Evolutionary conservation across 2,797 vertebrate species (phyloP).

Genomic region (Pristis pectinata): DNA sequence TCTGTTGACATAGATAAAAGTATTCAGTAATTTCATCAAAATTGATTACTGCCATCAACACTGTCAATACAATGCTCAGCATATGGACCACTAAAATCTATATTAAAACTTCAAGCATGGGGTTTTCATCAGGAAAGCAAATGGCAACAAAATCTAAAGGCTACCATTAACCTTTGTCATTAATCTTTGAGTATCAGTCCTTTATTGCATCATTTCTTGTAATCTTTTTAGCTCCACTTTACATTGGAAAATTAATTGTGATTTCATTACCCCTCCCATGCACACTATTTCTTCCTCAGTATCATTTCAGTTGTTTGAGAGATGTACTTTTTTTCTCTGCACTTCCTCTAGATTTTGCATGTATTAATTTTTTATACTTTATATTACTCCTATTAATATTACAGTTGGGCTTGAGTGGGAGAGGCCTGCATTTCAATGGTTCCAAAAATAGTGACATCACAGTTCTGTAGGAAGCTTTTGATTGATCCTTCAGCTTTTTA

Average conservation of each 20-base stretch:
- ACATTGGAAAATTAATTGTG: background rate
- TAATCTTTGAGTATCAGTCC: background rate
- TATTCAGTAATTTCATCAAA: background rate
- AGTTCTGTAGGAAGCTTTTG: too few relatives aligned
- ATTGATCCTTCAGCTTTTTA: too few relatives aligned
- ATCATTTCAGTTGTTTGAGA: background rate
- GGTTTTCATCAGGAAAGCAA: background rate
- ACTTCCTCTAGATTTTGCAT: background rate
- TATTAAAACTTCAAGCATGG: background rate
- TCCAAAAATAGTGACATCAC: too few relatives aligned
- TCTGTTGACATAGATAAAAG: background rate
- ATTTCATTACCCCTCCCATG: background rate
- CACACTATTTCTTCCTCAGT: background rate
- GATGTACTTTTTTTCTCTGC: background rate
- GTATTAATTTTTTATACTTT: background rate
- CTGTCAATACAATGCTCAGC: background rate
- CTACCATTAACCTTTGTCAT: background rate
- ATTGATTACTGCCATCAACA: background rate
- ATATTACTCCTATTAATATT: background rate
- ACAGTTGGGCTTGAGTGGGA: background rate
- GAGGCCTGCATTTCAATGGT: too few relatives aligned
- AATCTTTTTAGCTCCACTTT: background rate
- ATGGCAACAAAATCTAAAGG: background rate
- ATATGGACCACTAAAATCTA: background rate
- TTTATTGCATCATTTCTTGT: background rate